Evolutionary conservation across 2,113 vertebrate genomes (phyloP).

Genomic region (Ptychochromis oligacanthus): DNA sequence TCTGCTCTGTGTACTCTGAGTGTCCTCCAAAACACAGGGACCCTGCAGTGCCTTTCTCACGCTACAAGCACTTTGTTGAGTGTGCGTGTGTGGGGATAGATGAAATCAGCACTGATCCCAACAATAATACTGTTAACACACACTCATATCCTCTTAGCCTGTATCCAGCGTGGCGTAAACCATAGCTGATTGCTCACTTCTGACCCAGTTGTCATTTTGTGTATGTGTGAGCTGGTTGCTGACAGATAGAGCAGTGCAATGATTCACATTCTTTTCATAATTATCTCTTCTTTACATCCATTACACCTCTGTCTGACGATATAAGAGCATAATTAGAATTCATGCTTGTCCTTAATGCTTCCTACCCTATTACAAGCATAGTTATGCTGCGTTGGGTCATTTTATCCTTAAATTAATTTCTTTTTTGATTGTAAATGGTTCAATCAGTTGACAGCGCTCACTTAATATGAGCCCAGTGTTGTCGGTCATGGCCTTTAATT

Average conservation of each 20-base stretch:
- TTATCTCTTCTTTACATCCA: conserved; percentile 23
- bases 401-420: not conserved
- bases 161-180: conserved; percentile 5
- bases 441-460: not conserved
- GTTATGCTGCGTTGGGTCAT: not conserved
- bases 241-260: not conserved
- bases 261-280: conserved; percentile 16
- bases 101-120: conserved; percentile 40
- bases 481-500: not conserved
- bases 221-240: not conserved
- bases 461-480: not conserved
- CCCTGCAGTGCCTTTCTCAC: conserved; percentile 76
- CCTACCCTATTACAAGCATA: conserved; percentile 2
- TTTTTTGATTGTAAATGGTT: not conserved
- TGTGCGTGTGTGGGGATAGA: conserved; percentile 17
- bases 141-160: conserved; percentile 30
- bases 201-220: not conserved
- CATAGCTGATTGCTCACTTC: not conserved
- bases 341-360: conserved; percentile 9
- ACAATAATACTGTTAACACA: conserved; percentile 27
- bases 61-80: conserved; percentile 57
- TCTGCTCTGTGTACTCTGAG: conserved; percentile 55
- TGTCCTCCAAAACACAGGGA: conserved; percentile 53
- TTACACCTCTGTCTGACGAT: conserved; percentile 15
- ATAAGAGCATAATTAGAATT: conserved; percentile 38